Base-by-base conservation (phyloP, 1,140 invertebrate genomes). In the Andricus grossulariae region DNA sequence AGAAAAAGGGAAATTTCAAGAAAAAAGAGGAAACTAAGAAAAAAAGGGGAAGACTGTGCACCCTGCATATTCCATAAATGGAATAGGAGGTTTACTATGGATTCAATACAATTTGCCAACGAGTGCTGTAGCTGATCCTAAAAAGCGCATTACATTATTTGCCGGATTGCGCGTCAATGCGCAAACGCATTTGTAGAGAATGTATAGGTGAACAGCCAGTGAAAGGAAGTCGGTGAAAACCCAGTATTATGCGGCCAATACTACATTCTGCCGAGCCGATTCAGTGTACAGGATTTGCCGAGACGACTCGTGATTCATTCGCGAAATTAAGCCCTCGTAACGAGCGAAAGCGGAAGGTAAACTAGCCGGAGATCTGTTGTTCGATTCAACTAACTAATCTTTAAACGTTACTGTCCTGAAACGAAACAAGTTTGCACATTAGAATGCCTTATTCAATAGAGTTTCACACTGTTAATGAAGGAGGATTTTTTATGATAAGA, bases 141-240 rank as follows among this genome's bases (percentile, higher is more conserved):
- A 39, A 66, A n/a, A 15, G 21, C 6, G 25, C 4, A 66, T 54
- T 54, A 16, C 32, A 45, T 45, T 45, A 45, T 45, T 45, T 45
- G 25, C 25, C 15, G 60, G 32, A 66, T 66, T 66, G 25, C 32
- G 25, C 13, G 25, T 66, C 32, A 66, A 39, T 66, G 60, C 60
- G 32, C 39, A 3, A 66, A 66, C 1, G 60, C 39, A 66, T 66
- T 66, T 66, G 25, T 10, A 15, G 21, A 39, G 60, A 66, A 21
- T 18, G 39, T 57, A 57, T 32, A 45, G 32, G 25, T 66, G 60
- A 39, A 7, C 25, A 39, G 13, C 39, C 39, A 66, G 60, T 66
- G 60, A 66, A 66, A 66, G 60, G 60, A 66, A 66, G 39, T 32
- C n/a, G 5, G 60, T 66, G 60, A 66, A 66, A 66, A 66, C 60